Base-by-base conservation (phyloP, 1,140 invertebrate genomes). In the Achroia grisella region DNA sequence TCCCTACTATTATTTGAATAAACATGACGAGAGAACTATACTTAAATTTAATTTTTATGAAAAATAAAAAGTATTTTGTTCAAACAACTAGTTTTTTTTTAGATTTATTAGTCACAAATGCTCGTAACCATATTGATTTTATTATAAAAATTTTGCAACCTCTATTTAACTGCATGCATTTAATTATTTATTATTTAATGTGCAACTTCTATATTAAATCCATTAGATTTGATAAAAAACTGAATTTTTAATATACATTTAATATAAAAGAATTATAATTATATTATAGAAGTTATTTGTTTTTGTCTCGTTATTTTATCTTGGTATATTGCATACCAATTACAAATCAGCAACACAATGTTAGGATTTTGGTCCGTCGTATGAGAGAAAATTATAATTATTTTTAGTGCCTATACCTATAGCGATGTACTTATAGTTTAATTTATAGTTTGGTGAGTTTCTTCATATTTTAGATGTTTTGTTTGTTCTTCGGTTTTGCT, bases 1-100 rank as follows among this genome's bases (percentile, higher is more conserved):
- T 36, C 39, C 33, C 48, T 49, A 46, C 40, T 37, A 40, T 28
- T 48, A 44, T 52, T 52, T 48, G 9, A 17, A 37, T 6, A 15
- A 37, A 35, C 33, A 35, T 35, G 14, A 17, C 35, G n/a, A 37
- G 13, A 47, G 23, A 37, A 5, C 17, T 37, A 37, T 17, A 15
- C 1, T 17, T 10, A 17, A 37, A 10, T n/a, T 15, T 14, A 6
- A 8, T 15, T 10, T 37, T 37, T 3, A 9, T 14, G 15, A 2
- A 17, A 9, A 37, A 2, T 15, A 15, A 17, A 23, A 11, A 37
- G n/a, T 4, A 37, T 37, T n/a, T 37, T 37, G 13, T 23, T 23
- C 32, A 35, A 39, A 40, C 33, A 40, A 23, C 17, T 3, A 3
- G 17, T 23, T 23, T 23, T 23, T 23, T 23, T 23, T 23, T 23